These are phyloP conservation scores for Spicauda simplicius DNA, from an alignment of 2,888 invertebrate genomes.

Conservation along the genomic window DNA sequence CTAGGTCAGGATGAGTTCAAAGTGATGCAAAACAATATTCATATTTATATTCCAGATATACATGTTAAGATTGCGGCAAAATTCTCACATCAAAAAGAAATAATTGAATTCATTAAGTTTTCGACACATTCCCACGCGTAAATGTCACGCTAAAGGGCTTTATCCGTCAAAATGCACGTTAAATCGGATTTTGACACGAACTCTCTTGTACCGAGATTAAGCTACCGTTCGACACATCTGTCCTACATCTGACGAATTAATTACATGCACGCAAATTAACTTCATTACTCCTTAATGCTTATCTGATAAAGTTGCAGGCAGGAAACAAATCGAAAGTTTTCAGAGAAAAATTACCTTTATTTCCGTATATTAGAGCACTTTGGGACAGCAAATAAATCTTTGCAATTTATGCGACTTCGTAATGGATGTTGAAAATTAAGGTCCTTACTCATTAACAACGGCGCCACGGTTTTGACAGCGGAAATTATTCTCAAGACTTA, in stretches of 20 bases:
- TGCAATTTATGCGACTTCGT: slow-evolving; percentile 9
- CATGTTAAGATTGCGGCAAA: background rate
- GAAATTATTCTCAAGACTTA: slow-evolving; percentile 10
- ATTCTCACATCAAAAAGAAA: background rate
- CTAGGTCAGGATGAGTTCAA: no score
- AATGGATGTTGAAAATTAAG: slow-evolving; percentile 27
- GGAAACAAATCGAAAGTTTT: background rate
- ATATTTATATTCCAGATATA: background rate
- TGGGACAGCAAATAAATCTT: slow-evolving; percentile 1
- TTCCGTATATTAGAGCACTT: background rate
- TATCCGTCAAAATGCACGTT: background rate
- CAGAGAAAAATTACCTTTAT: slow-evolving; percentile 1
- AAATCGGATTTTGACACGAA: slow-evolving; percentile 9
- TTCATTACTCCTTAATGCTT: slow-evolving; percentile 9
- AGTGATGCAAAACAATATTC: background rate
- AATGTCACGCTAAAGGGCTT: slow-evolving; percentile 15
- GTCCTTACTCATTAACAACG: slow-evolving; percentile 14
- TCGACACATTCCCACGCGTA: slow-evolving; percentile 17
- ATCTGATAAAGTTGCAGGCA: slow-evolving; percentile 11
- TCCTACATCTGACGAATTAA: slow-evolving; percentile 18
- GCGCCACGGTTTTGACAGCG: slow-evolving; percentile 8
- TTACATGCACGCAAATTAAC: slow-evolving; percentile 17
- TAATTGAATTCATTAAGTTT: slow-evolving; percentile 12
- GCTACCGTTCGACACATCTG: background rate
- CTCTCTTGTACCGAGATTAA: background rate